Conservation (phyloP, 2,797 vertebrate genomes). For the Rhinella marina region DNA sequence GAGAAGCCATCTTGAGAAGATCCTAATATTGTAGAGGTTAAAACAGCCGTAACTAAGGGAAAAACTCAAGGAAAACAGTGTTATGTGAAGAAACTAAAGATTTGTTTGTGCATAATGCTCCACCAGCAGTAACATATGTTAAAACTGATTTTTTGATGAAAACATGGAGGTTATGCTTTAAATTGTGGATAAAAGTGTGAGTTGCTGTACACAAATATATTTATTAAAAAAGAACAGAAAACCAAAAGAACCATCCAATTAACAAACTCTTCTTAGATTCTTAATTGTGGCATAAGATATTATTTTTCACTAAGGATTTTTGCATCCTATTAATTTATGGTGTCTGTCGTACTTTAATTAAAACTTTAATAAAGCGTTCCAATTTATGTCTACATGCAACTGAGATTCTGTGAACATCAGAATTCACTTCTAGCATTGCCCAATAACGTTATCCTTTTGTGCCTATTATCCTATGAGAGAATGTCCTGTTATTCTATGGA, state of each 20-base stretch:
- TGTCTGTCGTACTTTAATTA: slow-evolving; percentile 92
- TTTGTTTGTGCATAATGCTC: too few species aligned
- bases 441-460: slow-evolving; percentile 84
- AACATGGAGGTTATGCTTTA: too few species aligned
- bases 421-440: slow-evolving; percentile 81
- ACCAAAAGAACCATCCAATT: slow-evolving; percentile 81
- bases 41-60: too few species aligned
- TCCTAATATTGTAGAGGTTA: too few species aligned
- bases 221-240: slow-evolving; percentile 81
- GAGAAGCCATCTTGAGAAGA: too few species aligned
- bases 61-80: too few species aligned
- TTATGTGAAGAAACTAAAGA: too few species aligned
- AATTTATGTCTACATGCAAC: slow-evolving; percentile 79
- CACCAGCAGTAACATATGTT: too few species aligned
- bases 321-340: slow-evolving; percentile 90
- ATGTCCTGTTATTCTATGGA: slow-evolving; percentile 91
- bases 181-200: slow-evolving; percentile 87
- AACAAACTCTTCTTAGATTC: slow-evolving; percentile 71
- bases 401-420: slow-evolving; percentile 77
- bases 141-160: too few species aligned
- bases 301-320: slow-evolving; percentile 82
- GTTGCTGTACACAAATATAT: slow-evolving; percentile 92
- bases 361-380: slow-evolving; percentile 76
- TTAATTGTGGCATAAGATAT: slow-evolving; percentile 80
- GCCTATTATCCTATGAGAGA: slow-evolving; percentile 82